Percentiles rank a stretch among this genome's conserved stretches.
Evolutionary conservation across 2,797 vertebrate genomes (phyloP).

Genomic region (Triplophysa bombifrons): DNA sequence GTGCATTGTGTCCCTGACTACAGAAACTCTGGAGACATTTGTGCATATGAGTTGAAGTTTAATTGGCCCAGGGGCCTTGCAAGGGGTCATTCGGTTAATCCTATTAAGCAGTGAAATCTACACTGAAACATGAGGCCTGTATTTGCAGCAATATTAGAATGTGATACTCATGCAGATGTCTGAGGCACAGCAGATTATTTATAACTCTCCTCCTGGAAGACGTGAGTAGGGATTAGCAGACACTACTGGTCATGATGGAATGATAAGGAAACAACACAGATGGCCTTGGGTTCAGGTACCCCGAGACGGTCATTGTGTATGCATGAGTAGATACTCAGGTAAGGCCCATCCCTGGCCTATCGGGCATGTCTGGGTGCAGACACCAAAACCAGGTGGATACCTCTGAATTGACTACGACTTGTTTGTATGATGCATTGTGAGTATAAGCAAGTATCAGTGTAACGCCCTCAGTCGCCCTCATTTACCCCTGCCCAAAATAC

Average conservation of each 20-base stretch:
- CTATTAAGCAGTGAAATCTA: constrained; percentile 69
- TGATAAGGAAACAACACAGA: constrained; percentile 51
- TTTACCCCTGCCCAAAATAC: constrained; percentile 12
- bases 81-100: constrained; percentile 70
- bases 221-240: constrained; percentile 41
- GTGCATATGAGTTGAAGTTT: constrained; percentile 42
- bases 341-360: constrained; percentile 57
- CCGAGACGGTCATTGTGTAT: constrained; percentile 70
- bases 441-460: neutral
- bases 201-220: constrained; percentile 50
- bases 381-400: constrained; percentile 66
- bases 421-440: neutral
- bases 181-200: constrained; percentile 49
- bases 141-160: constrained; percentile 47
- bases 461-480: neutral
- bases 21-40: constrained; percentile 48
- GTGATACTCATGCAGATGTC: constrained; percentile 42
- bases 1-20: neutral
- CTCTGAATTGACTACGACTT: neutral
- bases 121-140: constrained; percentile 69
- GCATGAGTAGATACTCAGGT: constrained; percentile 33
- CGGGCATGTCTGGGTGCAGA: constrained; percentile 50
- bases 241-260: constrained; percentile 40
- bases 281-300: constrained; percentile 70
- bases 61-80: constrained; percentile 46